A percentile compares a stretch with the other conserved stretches of the same genome.
Evolutionary conservation across 1,140 invertebrate genomes (phyloP).

Genomic region (Cyclargus thomasi): DNA sequence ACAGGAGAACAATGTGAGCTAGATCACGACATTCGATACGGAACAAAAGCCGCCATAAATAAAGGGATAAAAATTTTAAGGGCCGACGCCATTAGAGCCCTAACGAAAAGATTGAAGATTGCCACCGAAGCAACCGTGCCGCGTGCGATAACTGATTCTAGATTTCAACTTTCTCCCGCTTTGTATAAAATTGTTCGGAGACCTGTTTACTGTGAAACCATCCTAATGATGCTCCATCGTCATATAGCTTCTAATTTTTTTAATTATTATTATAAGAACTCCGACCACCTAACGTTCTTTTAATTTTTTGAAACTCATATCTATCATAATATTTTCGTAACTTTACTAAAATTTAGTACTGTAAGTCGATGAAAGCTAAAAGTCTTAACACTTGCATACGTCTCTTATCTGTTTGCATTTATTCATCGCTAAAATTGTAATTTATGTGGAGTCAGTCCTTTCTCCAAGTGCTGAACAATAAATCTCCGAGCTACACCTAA

Average conservation of each 20-base stretch:
- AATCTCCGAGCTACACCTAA: neutral
- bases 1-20: neutral
- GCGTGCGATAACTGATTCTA: neutral
- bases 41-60: conserved; percentile 55
- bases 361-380: too few relatives aligned
- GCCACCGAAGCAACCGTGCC: neutral
- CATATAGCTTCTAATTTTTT: too few relatives aligned
- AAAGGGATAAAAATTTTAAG: conserved; percentile 60
- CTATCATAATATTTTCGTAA: too few relatives aligned
- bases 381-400: too few relatives aligned
- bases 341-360: too few relatives aligned
- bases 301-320: too few relatives aligned
- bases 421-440: too few relatives aligned
- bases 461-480: neutral
- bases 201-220: too few relatives aligned
- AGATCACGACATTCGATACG: conserved; percentile 10
- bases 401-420: too few relatives aligned
- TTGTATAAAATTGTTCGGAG: neutral
- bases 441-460: neutral
- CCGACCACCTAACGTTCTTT: too few relatives aligned
- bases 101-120: conserved; percentile 35
- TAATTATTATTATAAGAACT: too few relatives aligned
- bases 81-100: conserved; percentile 52
- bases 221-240: too few relatives aligned
- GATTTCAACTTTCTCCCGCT: neutral